A percentile compares a stretch with the other conserved stretches of the same genome.
phyloP scores from a whole-genome alignment of 2,113 vertebrate species.

The Acinonyx jubatus region DNA sequence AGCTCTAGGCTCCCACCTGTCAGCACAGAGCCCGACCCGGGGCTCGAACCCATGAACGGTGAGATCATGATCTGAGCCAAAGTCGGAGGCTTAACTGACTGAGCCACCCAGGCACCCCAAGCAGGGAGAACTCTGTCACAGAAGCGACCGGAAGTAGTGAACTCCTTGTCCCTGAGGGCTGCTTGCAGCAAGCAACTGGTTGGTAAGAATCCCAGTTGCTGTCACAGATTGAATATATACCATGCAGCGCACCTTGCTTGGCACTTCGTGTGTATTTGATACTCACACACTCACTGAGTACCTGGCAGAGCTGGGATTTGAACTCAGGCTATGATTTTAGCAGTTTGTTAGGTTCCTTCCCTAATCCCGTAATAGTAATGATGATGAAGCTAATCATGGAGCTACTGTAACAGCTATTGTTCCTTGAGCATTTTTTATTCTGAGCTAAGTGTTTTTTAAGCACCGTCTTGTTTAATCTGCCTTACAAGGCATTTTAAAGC shows the following conservation, averaged over 20 bases:
- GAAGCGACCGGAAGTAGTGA: neutral
- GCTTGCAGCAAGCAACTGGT: neutral
- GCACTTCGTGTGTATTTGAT: neutral
- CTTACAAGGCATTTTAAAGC: neutral
- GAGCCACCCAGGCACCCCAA: neutral
- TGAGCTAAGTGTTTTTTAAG: neutral
- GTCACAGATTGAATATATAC: neutral
- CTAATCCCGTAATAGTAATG: too few species aligned
- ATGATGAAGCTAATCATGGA: neutral
- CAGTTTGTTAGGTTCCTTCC: neutral
- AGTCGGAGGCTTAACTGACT: too few species aligned
- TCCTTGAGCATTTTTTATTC: neutral
- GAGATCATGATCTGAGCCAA: too few species aligned
- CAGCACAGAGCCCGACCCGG: too few species aligned
- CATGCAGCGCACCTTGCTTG: neutral
- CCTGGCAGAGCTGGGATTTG: neutral
- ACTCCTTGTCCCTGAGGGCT: neutral
- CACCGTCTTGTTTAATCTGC: neutral
- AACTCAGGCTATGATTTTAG: neutral
- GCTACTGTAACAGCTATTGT: neutral
- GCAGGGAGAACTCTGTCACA: neutral
- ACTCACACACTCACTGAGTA: neutral
- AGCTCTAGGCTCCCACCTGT: too few species aligned
- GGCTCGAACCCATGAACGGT: too few species aligned
- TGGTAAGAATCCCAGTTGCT: neutral